phyloP scores from a whole-genome alignment of 2,888 invertebrate species.

The Asteroscopus sphinx region DNA sequence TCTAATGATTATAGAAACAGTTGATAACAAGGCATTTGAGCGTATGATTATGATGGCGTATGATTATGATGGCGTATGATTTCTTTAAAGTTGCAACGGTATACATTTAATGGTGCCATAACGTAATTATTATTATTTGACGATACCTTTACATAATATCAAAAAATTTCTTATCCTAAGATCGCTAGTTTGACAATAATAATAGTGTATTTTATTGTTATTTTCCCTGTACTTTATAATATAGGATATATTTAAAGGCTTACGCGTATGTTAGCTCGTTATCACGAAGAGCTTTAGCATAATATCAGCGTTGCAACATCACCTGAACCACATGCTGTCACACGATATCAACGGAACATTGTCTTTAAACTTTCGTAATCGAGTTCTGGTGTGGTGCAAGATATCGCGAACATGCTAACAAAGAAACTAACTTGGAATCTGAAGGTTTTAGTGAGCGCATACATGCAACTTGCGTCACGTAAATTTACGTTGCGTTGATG shows the following conservation, averaged over 20 bases:
- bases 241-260: neutral
- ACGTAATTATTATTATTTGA: too few relatives aligned
- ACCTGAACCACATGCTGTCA: slow-evolving; percentile 49
- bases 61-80: too few relatives aligned
- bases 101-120: too few relatives aligned
- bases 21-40: too few relatives aligned
- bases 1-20: too few relatives aligned
- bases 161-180: too few relatives aligned
- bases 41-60: too few relatives aligned
- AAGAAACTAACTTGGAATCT: slow-evolving; percentile 32
- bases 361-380: slow-evolving; percentile 60
- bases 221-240: neutral
- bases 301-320: slow-evolving; percentile 27
- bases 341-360: slow-evolving; percentile 55
- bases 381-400: slow-evolving; percentile 55
- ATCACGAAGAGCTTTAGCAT: slow-evolving; percentile 21
- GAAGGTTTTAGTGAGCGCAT: slow-evolving; percentile 13
- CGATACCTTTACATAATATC: too few relatives aligned
- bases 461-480: slow-evolving; percentile 6
- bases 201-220: neutral
- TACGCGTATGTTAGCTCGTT: neutral
- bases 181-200: neutral
- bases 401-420: slow-evolving; percentile 19
- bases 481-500: slow-evolving; percentile 7
- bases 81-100: too few relatives aligned